These are phyloP conservation scores for Tupiocoris notatus DNA, from an alignment of 2,888 invertebrate species.

Conservation along the genomic window DNA sequence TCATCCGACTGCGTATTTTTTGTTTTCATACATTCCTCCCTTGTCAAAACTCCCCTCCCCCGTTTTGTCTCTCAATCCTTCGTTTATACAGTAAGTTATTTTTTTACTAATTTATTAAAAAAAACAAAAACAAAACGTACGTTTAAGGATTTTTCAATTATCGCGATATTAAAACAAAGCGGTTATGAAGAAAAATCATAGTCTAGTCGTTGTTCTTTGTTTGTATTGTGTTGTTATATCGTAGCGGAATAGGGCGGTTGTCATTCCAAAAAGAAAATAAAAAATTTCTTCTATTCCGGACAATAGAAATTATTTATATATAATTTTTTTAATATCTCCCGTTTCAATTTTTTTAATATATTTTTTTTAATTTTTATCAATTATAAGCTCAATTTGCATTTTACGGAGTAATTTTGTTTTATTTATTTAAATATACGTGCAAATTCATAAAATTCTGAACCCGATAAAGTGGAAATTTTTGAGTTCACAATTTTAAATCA, in stretches of 20 bases:
- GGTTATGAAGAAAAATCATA: slow-evolving; percentile 17
- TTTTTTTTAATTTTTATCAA: too few relatives aligned
- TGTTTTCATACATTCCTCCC: slow-evolving; percentile 22
- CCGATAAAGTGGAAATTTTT: too few relatives aligned
- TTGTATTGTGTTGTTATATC: slow-evolving; percentile 20
- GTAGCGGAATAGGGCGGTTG: slow-evolving; percentile 19
- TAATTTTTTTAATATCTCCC: too few relatives aligned
- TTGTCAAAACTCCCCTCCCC: slow-evolving; percentile 29
- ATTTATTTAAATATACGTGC: too few relatives aligned
- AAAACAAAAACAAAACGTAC: slow-evolving; percentile 10
- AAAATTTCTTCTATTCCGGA: too few relatives aligned
- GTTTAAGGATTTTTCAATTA: slow-evolving; percentile 18
- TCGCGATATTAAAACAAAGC: slow-evolving; percentile 19
- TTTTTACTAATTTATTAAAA: slow-evolving; percentile 48
- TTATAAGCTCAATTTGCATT: too few relatives aligned
- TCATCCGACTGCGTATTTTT: background rate
- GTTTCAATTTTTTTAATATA: too few relatives aligned
- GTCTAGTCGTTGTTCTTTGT: slow-evolving; percentile 43
- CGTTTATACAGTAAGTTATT: slow-evolving; percentile 47
- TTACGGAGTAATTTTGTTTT: too few relatives aligned
- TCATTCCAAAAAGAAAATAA: slow-evolving; percentile 30
- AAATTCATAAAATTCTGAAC: too few relatives aligned
- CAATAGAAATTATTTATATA: too few relatives aligned
- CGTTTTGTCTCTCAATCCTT: slow-evolving; percentile 5
- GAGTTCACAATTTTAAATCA: too few relatives aligned